Conservation (phyloP, 1,140 invertebrate genomes). For the Orchestia grillus region DNA sequence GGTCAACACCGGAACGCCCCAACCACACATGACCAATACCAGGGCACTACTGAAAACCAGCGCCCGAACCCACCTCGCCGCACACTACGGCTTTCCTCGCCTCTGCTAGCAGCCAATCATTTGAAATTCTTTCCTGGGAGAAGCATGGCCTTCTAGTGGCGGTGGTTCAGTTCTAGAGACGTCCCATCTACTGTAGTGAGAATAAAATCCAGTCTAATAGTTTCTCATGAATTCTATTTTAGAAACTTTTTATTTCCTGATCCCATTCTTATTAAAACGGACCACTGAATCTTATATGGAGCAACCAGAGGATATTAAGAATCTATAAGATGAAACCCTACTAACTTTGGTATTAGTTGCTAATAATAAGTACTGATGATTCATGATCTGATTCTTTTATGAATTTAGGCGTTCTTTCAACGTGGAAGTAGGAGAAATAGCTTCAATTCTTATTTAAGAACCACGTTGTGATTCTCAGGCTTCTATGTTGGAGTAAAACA, state of each 20-base stretch:
- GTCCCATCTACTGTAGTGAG: not conserved
- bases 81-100: not conserved
- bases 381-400: too few relatives aligned
- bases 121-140: not conserved
- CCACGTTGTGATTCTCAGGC: too few relatives aligned
- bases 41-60: not conserved
- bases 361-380: too few relatives aligned
- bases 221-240: not conserved
- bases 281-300: not conserved
- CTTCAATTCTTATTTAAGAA: too few relatives aligned
- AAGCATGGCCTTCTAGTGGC: not conserved
- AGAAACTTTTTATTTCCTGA: not conserved
- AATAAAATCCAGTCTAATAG: not conserved
- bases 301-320: too few relatives aligned
- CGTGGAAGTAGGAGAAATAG: too few relatives aligned
- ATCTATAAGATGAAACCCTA: too few relatives aligned
- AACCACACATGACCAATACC: not conserved
- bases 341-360: too few relatives aligned
- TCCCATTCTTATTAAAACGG: not conserved
- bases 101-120: not conserved
- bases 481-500: too few relatives aligned
- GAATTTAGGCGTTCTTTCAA: too few relatives aligned
- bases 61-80: not conserved
- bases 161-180: not conserved
- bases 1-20: not conserved